Conservation (phyloP, 2,113 vertebrate species). For the Choloepus hoffmanni region DNA sequence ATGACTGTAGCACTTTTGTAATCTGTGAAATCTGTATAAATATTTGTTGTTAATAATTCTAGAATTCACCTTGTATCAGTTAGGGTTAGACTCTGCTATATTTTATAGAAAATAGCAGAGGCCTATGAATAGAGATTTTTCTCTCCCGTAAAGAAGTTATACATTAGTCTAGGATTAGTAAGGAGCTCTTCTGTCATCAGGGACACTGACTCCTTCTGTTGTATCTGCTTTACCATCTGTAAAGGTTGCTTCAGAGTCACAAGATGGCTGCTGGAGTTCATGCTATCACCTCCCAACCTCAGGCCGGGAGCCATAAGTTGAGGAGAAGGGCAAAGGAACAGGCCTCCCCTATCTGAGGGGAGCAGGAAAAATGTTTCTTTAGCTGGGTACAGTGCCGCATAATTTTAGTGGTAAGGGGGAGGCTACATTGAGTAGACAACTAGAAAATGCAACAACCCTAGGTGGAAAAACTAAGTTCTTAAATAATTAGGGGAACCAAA, state of each 20-base stretch:
- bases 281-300: not conserved
- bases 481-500: not conserved
- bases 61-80: not conserved
- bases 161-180: not conserved
- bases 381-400: not conserved
- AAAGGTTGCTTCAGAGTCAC: not conserved
- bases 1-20: not conserved
- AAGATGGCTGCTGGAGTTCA: not conserved
- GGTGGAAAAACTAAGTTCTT: not conserved
- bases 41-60: slow-evolving; percentile 26
- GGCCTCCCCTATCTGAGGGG: not conserved
- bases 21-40: not conserved
- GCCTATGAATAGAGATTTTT: slow-evolving; percentile 17
- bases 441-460: not conserved
- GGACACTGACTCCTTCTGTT: not conserved
- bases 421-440: not conserved
- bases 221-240: not conserved
- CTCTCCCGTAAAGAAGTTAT: not conserved
- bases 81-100: slow-evolving; percentile 19
- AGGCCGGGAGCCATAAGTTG: not conserved
- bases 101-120: slow-evolving; percentile 46
- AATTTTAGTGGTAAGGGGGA: not conserved
- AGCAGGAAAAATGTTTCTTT: slow-evolving; percentile 15
- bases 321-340: not conserved
- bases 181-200: not conserved